These are phyloP conservation scores for Pocillopora damicornis DNA, from an alignment of 64 coral and sea anemone genomes.

Conservation along the genomic window DNA sequence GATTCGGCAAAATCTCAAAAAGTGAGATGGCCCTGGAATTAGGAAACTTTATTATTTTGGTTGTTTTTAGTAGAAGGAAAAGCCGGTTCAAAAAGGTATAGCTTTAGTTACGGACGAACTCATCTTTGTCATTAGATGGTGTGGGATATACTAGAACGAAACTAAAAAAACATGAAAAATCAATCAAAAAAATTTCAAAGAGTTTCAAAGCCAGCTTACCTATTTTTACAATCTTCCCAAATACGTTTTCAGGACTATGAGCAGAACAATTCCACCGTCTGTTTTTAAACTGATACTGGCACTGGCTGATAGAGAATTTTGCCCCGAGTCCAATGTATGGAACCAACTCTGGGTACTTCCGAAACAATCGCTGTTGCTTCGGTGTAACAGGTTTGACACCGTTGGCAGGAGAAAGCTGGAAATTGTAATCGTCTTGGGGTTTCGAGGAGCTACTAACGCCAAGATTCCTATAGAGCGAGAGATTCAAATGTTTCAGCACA, in stretches of 20 bases:
- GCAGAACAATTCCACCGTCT: constrained; percentile 78
- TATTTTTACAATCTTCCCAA: constrained; percentile 84
- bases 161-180: background rate
- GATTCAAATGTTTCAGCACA: background rate
- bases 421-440: constrained; percentile 61
- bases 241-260: constrained; percentile 89
- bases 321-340: constrained; percentile 74
- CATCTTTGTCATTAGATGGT: background rate
- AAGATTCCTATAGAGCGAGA: constrained; percentile 43
- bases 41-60: no score
- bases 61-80: no score
- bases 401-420: constrained; percentile 81
- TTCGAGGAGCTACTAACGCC: constrained; percentile 51
- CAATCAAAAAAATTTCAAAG: background rate
- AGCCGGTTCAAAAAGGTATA: no score
- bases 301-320: constrained; percentile 63
- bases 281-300: constrained; percentile 72
- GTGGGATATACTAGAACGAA: background rate
- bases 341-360: constrained; percentile 71
- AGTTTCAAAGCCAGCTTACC: constrained; percentile 25
- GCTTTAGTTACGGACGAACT: no score
- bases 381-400: constrained; percentile 73
- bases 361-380: constrained; percentile 66
- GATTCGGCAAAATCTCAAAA: background rate
- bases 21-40: background rate